Evolutionary conservation across 1,140 invertebrate species (phyloP).

Genomic region (Parapsyche elsis): DNA sequence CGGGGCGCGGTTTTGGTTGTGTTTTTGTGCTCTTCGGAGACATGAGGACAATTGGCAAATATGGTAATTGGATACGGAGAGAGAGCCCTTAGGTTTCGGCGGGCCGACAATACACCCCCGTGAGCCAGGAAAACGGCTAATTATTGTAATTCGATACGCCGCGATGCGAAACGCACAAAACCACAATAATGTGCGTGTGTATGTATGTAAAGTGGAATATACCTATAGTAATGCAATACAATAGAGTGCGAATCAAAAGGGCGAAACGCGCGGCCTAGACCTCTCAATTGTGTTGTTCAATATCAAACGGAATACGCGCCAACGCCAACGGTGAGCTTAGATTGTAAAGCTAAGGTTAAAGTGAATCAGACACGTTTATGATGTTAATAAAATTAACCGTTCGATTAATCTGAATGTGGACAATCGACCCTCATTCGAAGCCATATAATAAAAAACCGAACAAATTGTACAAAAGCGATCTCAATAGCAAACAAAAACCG

Average conservation of each 20-base stretch:
- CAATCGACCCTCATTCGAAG: too few relatives aligned
- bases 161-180: background rate
- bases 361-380: too few relatives aligned
- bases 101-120: conserved; percentile 9
- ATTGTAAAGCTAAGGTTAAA: too few relatives aligned
- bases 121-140: conserved; percentile 38
- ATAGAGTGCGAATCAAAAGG: conserved; percentile 21
- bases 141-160: conserved; percentile 34
- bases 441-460: too few relatives aligned
- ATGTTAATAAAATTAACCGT: too few relatives aligned
- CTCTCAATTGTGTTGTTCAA: too few relatives aligned
- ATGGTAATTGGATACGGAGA: conserved; percentile 42
- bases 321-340: too few relatives aligned
- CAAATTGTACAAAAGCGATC: too few relatives aligned
- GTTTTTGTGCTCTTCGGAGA: background rate
- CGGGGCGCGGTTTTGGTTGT: background rate
- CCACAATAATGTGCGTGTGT: background rate
- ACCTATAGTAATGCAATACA: conserved; percentile 6
- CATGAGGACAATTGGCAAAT: conserved; percentile 29
- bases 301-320: too few relatives aligned
- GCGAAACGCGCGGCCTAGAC: background rate
- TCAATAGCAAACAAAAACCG: too few relatives aligned
- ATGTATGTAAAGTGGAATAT: too few relatives aligned
- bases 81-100: conserved; percentile 16
- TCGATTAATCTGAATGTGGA: too few relatives aligned